Base-by-base conservation (phyloP, 2,113 vertebrate genomes). In the Syngnathus typhle region DNA sequence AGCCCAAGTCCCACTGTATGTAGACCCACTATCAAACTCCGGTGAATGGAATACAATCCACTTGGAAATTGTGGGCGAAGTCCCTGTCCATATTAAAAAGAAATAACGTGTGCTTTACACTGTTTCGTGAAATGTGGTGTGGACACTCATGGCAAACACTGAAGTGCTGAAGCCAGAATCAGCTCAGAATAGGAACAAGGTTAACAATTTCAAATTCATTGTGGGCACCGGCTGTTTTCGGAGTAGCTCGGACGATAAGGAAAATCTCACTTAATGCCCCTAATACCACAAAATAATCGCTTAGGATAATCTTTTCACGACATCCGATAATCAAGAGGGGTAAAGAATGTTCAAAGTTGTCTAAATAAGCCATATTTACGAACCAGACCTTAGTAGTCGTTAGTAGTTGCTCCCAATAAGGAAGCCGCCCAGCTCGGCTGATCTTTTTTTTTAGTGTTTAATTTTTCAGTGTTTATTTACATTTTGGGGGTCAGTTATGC, bases 401-500 rank as follows among this genome's bases (percentile, higher is more conserved):
- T 16, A 49, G 6, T 1, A 19, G 18, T 49, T 49, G 46, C 1
- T 49, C 18, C 16, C 15, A 7, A 19, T 49, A 49, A 49, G 1
- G 27, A 23, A 55, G 32, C 11, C 54, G 37, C 55, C 15, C 36
- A 36, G 15, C 58, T 60, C 36, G 58, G 15, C 58, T 60, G 16
- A n/a, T 37, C 21, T 2, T 60, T 38, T 37, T 38, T 66, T 72
- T 37, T 79, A 71, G 72, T 77, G 74, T 74, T 83, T 76, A 46
- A 15, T 66, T 72, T 37, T 79, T 80, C 18, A 9, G 5, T 61
- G 32, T 82, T 55, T 83, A 32, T 84, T 80, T 76, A 79, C 67
- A 56, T 32, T 32, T 32, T 32, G 3, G 27, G 27, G 27, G 27
- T 32, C 27, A 32, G 27, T 32, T 32, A 11, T 43, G 41, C 68